Base-by-base conservation (phyloP, 1,140 invertebrate species). In the Magallana angulata region DNA sequence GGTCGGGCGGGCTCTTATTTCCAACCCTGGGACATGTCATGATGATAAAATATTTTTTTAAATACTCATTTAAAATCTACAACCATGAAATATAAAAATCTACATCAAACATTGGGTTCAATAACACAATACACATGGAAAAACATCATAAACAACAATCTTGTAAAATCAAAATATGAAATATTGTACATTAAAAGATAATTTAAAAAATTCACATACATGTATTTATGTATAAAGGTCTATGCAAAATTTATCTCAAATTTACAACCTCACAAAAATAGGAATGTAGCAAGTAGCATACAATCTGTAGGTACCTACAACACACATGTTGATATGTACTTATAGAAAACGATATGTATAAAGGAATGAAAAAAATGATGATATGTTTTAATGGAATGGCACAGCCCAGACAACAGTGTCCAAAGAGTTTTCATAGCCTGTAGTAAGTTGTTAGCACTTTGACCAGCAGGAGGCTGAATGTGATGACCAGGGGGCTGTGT, bases 401-500 rank as follows among this genome's bases (percentile, higher is more conserved):
- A 76, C 68, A 36, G 8, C 68, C 68, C 36, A 30, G 24, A 12
- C 24, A 5, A 36, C 12, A 76, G 36, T 30, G 11, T 18, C 24
- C 18, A 30, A 64, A 64, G 7, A 64, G 60, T 64, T 76, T 36
- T 76, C 68, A 76, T 36, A 76, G 24, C 9, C 36, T 11, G 68
- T 36, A 12, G n/a, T 12, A 16, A n/a, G 14, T 62, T 12, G 60
- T 30, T 11, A 76, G 14, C 12, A 76, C 24, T 36, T 30, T 76
- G 18, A 76, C 68, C 24, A 76, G 14, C 36, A 76, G 24, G 14
- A 76, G 68, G 24, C 68, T 14, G 8, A 76, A 36, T 2, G 30
- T 76, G 9, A 82, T n/a, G 9, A 82, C 81, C 16, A 82, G 9
- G 6, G 84, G 71, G 82, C 56, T 89, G 48, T 64, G 85, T 4